Percentiles rank a stretch among this genome's conserved stretches.
These are phyloP conservation scores for Tragelaphus imberbis DNA, from an alignment of 2,113 vertebrate genomes.

Conservation along the genomic window DNA sequence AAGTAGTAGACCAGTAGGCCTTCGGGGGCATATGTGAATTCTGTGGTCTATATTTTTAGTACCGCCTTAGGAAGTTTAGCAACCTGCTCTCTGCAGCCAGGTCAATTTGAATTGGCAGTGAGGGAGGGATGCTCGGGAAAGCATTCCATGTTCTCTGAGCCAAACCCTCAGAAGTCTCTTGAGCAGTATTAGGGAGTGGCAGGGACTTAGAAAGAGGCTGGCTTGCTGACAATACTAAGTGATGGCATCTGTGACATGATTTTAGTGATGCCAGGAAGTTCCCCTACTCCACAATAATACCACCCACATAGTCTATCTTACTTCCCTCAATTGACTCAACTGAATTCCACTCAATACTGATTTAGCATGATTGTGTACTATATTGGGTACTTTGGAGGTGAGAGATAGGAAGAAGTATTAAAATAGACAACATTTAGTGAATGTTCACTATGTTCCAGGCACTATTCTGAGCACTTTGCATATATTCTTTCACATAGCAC, in stretches of 20 bases:
- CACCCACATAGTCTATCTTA: background rate
- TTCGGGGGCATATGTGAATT: background rate
- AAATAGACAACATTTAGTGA: background rate
- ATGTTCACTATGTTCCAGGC: background rate
- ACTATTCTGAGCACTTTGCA: background rate
- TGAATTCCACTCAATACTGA: background rate
- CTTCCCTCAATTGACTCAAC: background rate
- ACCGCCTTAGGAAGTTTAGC: background rate
- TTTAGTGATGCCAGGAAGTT: background rate
- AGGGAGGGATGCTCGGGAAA: background rate
- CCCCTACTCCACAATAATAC: background rate
- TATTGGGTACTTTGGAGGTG: background rate
- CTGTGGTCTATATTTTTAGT: background rate
- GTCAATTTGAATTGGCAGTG: background rate
- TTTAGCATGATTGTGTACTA: background rate
- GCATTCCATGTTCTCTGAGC: background rate
- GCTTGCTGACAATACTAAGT: background rate
- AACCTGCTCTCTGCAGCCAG: background rate
- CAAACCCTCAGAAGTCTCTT: conserved; percentile 14
- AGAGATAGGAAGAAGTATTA: background rate
- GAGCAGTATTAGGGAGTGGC: background rate
- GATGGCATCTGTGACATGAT: background rate
- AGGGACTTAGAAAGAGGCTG: background rate
- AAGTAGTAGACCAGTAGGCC: background rate
- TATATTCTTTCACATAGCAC: background rate